Conservation (phyloP, 2,113 vertebrate genomes). For the Hemichromis elongatus region DNA sequence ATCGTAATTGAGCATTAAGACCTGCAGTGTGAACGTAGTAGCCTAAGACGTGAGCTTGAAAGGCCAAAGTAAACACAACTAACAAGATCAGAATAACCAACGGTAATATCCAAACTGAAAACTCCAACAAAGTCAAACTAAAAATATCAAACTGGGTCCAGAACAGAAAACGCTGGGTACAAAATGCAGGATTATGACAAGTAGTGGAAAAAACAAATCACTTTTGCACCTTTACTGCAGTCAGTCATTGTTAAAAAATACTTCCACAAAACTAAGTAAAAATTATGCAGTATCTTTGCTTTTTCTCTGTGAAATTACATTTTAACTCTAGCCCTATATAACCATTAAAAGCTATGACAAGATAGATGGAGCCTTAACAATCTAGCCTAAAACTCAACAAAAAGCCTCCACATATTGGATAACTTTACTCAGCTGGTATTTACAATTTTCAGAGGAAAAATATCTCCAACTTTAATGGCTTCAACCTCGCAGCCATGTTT, state of each 20-base stretch:
- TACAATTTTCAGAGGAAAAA: neutral
- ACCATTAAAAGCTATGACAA: rapidly evolving
- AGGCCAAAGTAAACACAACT: neutral
- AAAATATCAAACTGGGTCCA: neutral
- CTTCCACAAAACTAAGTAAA: neutral
- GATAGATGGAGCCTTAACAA: neutral
- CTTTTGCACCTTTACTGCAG: neutral
- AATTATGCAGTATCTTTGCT: neutral
- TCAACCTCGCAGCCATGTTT: neutral
- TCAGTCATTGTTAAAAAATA: neutral
- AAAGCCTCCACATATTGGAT: neutral
- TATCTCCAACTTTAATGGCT: neutral
- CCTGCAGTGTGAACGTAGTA: too few species aligned
- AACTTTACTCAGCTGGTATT: neutral
- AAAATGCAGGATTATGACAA: neutral
- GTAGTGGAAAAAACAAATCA: neutral
- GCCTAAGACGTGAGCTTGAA: rapidly evolving
- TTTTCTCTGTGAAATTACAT: neutral
- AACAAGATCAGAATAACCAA: neutral
- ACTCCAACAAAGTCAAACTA: too few species aligned
- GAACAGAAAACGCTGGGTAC: neutral
- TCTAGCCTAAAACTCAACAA: neutral
- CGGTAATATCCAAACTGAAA: too few species aligned
- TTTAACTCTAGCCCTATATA: neutral
- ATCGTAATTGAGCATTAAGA: too few species aligned